Conservation (phyloP, 2,113 vertebrate genomes). For the Nannobrachium achirus region DNA sequence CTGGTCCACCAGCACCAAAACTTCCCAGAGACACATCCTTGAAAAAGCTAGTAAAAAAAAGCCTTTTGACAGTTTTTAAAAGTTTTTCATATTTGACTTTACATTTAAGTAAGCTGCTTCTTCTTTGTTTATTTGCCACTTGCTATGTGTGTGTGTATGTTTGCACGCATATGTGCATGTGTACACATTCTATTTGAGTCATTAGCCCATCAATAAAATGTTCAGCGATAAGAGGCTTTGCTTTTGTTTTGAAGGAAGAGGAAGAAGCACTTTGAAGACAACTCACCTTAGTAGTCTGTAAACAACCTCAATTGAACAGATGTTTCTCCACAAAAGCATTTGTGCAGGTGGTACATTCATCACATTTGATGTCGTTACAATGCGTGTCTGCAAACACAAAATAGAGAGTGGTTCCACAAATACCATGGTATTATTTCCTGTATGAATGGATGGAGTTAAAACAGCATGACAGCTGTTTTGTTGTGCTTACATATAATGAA, state of each 20-base stretch:
- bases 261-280: neutral
- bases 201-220: neutral
- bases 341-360: neutral
- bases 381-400: no score
- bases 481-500: no score
- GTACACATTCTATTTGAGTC: slow-evolving; percentile 4
- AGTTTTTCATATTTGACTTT: neutral
- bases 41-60: no score
- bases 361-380: neutral
- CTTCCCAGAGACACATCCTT: no score
- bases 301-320: slow-evolving; percentile 35
- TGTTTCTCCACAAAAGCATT: slow-evolving; percentile 6
- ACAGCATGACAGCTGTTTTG: no score
- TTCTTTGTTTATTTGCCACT: neutral
- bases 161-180: no score
- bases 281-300: neutral
- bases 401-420: no score
- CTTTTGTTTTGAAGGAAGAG: neutral
- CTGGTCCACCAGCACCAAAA: no score
- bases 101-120: neutral
- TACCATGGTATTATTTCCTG: no score
- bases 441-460: no score
- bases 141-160: no score
- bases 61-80: no score
- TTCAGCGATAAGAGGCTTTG: neutral